A percentile compares a stretch with the other conserved stretches of the same genome.
Evolutionary conservation across 1,140 invertebrate genomes (phyloP).

Genomic region (Scaptomyza pallida): DNA sequence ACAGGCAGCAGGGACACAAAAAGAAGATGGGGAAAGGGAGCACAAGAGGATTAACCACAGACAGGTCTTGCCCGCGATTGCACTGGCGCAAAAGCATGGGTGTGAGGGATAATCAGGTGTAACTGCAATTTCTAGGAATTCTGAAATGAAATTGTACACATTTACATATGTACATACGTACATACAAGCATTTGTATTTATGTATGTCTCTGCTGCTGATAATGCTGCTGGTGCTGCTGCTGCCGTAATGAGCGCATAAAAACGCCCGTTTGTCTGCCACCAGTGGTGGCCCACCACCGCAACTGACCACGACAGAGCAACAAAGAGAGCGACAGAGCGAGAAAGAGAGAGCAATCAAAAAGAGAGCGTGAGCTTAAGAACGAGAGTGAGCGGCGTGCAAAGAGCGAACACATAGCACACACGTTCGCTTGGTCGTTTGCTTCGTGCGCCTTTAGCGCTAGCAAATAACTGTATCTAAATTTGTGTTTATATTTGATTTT

Average conservation of each 20-base stretch:
- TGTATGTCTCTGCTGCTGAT: background rate
- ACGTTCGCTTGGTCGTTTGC: slow-evolving; percentile 7
- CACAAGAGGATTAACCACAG: background rate
- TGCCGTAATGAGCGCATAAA: slow-evolving; percentile 9
- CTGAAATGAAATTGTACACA: background rate
- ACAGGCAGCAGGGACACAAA: background rate
- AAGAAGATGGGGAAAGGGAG: background rate
- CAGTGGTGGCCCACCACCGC: too few species aligned
- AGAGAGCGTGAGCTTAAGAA: background rate
- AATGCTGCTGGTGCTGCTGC: background rate
- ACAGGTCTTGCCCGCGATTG: too few species aligned
- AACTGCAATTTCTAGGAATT: slow-evolving; percentile 36
- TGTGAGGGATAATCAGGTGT: slow-evolving; percentile 29
- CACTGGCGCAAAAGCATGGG: too few species aligned
- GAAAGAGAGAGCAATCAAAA: background rate
- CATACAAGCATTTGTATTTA: background rate
- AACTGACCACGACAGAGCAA: slow-evolving; percentile 28
- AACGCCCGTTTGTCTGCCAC: slow-evolving; percentile 48
- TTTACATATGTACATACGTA: too few species aligned
- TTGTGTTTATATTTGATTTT: slow-evolving; percentile 78
- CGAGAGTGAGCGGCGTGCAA: background rate
- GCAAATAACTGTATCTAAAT: slow-evolving; percentile 70
- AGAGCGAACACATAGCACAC: slow-evolving; percentile 3
- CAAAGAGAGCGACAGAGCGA: background rate
- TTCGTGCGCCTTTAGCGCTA: slow-evolving; percentile 20